Evolutionary conservation across 2,888 invertebrate genomes (phyloP).

Genomic region (Ashinkailepas kermadecensis): DNA sequence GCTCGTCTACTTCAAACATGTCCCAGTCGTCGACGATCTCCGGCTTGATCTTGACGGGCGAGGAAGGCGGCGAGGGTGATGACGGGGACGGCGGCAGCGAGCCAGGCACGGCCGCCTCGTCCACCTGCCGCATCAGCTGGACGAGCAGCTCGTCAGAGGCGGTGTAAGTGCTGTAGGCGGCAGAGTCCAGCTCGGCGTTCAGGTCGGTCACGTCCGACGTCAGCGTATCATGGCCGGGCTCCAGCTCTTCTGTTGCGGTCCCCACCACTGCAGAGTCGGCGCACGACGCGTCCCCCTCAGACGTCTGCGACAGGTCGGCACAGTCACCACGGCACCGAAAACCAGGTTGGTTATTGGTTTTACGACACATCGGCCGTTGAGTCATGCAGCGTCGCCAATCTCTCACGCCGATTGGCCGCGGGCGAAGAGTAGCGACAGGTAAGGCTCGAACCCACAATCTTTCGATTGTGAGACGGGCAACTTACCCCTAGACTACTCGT

Average conservation of each 20-base stretch:
- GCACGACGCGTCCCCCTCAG: neutral
- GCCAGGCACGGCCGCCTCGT: neutral
- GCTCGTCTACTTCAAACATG: neutral
- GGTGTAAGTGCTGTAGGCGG: neutral
- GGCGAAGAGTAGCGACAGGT: no score
- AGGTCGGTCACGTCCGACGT: neutral
- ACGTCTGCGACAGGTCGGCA: neutral
- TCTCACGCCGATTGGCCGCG: no score
- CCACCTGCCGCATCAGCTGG: neutral
- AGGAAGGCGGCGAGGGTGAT: neutral
- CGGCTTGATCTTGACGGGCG: neutral
- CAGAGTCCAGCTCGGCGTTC: neutral
- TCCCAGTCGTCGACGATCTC: neutral
- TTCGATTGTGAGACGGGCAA: no score
- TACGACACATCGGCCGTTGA: no score
- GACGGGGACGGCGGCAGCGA: neutral
- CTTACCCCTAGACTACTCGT: no score
- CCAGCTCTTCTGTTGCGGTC: slow-evolving; percentile 19
- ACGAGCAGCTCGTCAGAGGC: neutral
- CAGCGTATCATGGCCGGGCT: neutral
- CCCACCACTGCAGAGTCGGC: neutral
- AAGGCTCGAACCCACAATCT: no score
- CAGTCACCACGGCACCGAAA: no score
- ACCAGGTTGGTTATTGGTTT: no score
- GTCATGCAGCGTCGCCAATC: no score